Evolutionary conservation across 2,888 invertebrate species (phyloP), one percentile per base, ranked within the genome.

Genomic region (Ichneumoninae sp.): DNA sequence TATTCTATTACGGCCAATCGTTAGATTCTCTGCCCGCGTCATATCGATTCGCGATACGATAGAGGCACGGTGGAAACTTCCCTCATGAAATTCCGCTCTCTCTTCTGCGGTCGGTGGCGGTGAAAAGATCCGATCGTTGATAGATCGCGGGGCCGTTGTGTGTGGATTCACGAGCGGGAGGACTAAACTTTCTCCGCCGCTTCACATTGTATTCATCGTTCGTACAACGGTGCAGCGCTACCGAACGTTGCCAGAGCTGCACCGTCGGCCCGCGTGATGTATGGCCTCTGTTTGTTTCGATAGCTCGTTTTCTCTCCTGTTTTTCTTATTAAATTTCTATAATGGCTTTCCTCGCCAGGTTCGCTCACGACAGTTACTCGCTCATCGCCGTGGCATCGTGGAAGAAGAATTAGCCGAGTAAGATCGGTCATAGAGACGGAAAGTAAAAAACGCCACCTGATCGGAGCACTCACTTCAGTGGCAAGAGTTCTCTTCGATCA

Each of bases 51-150:
- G 40, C 66, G 52, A 70, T 70, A 63, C 26, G 65, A 33, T 54
- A 70, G 54, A 52, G 19, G 82, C 57, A 57, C 47, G 71, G 44
- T 79, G 71, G 69, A 87, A 90, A 89, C 80, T 89, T 90, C 89
- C 86, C 87, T 86, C 89, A 89, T 90, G 88, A 90, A 90, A 90
- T 90, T 87, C 83, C 71, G 79, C 74, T 68, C 66, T 60, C 36
- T 5, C 5, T 36, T 19, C 26, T 6, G 54, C 44, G 47, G 50
- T 63, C 47, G 70, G 65, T 54, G 50, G 60, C 66, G 40, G 76
- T 44, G 22, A 65, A 76, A 81, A 68, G 71, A 83, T 83, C 47
- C 68, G 57, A 80, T 79, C 70, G 75, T 70, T 80, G 75, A 83
- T 83, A 80, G 83, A 83, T 83, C 74, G 74, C 75, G 70, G 30